phyloP scores from a whole-genome alignment of 1,140 invertebrate species.

The Trichonephila clavata region DNA sequence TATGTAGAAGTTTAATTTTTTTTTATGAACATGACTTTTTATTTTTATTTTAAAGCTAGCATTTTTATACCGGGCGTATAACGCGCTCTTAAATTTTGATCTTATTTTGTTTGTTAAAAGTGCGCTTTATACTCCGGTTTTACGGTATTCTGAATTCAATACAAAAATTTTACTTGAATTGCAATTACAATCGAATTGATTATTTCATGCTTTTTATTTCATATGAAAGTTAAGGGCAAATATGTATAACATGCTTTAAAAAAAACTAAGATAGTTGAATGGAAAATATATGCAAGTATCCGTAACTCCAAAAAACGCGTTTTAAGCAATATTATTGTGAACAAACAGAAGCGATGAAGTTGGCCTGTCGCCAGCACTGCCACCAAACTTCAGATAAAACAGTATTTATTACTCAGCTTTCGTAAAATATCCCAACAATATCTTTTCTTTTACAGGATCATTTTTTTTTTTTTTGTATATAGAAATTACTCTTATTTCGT shows the following conservation, averaged over 20 bases:
- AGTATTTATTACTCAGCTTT: background rate
- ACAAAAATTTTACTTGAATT: no score
- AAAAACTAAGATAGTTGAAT: background rate
- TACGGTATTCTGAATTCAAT: no score
- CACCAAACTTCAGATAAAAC: background rate
- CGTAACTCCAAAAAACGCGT: background rate
- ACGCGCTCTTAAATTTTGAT: no score
- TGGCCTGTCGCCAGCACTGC: background rate
- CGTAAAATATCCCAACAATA: background rate
- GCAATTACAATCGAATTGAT: no score
- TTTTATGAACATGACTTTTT: no score
- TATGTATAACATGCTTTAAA: background rate
- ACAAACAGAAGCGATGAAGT: background rate
- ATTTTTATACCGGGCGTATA: no score
- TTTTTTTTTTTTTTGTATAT: background rate
- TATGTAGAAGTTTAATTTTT: no score
- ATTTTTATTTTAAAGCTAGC: no score
- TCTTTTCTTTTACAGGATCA: slow-evolving; percentile 5
- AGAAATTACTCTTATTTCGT: slow-evolving; percentile 22
- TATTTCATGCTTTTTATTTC: no score
- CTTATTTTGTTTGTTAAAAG: no score
- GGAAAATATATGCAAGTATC: background rate
- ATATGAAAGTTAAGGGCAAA: background rate
- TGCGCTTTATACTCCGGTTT: no score
- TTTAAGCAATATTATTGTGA: background rate